These are phyloP conservation scores for Triplophysa tibetana DNA, from an alignment of 2,113 vertebrate genomes.

Conservation along the genomic window DNA sequence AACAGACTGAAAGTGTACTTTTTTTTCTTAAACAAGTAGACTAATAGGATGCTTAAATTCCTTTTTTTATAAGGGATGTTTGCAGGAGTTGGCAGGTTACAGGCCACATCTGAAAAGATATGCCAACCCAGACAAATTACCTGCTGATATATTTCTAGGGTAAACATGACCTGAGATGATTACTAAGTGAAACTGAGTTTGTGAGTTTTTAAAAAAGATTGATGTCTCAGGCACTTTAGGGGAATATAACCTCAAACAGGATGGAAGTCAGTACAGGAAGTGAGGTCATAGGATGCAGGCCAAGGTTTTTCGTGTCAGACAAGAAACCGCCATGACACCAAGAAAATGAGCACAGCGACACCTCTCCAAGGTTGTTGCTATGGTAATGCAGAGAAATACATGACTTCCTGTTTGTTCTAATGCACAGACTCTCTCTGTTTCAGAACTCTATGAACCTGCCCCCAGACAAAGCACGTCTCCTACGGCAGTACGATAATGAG, in stretches of 20 bases:
- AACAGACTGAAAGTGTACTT: too few species aligned
- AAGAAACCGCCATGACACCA: slow-evolving; percentile 24
- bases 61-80: too few species aligned
- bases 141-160: slow-evolving; percentile 2
- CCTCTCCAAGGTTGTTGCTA: slow-evolving; percentile 32
- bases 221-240: slow-evolving; percentile 14
- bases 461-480: slow-evolving; percentile 92
- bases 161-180: slow-evolving; percentile 6
- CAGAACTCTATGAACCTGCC: slow-evolving; percentile 98
- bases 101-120: neutral
- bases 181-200: neutral
- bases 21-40: too few species aligned
- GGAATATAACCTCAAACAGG: slow-evolving; percentile 62
- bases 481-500: slow-evolving; percentile 94
- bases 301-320: slow-evolving; percentile 9
- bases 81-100: neutral
- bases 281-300: slow-evolving; percentile 62
- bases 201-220: neutral
- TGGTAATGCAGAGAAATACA: slow-evolving; percentile 13
- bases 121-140: slow-evolving; percentile 9
- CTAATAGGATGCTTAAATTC: too few species aligned
- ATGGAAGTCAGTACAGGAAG: slow-evolving; percentile 70
- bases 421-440: slow-evolving; percentile 53
- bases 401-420: slow-evolving; percentile 39
- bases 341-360: slow-evolving; percentile 40